A percentile compares a stretch with the other conserved stretches of the same genome.
Conservation (phyloP, 2,113 vertebrate species). For the Steatornis caripensis region DNA sequence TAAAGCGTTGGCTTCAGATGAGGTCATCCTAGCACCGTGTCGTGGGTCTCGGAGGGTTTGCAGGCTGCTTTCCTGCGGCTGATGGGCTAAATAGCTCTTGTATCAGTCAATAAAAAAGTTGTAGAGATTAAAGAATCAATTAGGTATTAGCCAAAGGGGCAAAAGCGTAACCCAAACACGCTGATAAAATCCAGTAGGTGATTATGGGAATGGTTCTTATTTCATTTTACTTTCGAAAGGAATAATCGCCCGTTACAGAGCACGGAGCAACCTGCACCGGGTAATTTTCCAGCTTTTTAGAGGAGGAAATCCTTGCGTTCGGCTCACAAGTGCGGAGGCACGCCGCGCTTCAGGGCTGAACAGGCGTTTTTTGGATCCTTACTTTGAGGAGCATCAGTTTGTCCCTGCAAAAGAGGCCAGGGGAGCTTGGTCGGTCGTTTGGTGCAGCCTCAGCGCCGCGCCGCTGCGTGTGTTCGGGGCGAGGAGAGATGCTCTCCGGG, state of each 20-base stretch:
- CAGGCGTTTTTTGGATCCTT: not conserved
- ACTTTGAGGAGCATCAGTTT: not conserved
- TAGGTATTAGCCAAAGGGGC: conserved; percentile 50
- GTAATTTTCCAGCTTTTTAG: not conserved
- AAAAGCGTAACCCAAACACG: conserved; percentile 50
- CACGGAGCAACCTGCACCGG: not conserved
- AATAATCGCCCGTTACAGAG: conserved; percentile 8
- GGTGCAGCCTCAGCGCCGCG: rapidly evolving
- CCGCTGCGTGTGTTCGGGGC: rapidly evolving
- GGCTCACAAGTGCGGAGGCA: not conserved
- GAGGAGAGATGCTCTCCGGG: not conserved
- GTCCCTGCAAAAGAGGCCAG: not conserved
- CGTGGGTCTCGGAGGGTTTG: not conserved
- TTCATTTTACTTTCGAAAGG: not conserved
- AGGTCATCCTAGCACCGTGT: conserved; percentile 29
- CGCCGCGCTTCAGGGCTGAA: rapidly evolving
- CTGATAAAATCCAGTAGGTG: conserved; percentile 63
- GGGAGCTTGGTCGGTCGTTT: not conserved
- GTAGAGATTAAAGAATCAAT: conserved; percentile 67
- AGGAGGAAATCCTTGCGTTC: not conserved
- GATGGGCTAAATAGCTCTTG: conserved; percentile 42
- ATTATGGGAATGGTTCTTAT: conserved; percentile 16
- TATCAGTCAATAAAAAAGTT: conserved; percentile 49
- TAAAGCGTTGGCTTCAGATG: not conserved
- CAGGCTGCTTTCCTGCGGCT: not conserved